These are phyloP conservation scores for Apis laboriosa DNA, from an alignment of 1,140 invertebrate genomes.

Conservation along the genomic window DNA sequence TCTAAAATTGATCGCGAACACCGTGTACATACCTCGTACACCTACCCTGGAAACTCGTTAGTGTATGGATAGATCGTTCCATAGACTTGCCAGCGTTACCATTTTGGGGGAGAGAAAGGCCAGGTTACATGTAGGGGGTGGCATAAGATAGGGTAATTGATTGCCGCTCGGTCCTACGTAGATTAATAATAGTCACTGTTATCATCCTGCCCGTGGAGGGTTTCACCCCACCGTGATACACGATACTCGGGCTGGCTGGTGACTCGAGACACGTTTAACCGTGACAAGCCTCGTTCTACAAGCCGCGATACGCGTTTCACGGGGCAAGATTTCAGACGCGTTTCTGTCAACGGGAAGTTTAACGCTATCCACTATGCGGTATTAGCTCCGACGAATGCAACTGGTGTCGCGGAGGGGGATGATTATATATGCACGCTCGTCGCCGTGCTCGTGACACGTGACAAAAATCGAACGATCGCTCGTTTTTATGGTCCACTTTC, in stretches of 20 bases:
- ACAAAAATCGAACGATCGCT: neutral
- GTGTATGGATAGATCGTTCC: conserved; percentile 64
- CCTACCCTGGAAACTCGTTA: conserved; percentile 63
- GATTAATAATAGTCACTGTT: conserved; percentile 70
- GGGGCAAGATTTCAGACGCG: conserved; percentile 55
- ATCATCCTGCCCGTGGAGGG: conserved; percentile 59
- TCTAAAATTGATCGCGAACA: no score
- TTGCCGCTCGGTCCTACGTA: conserved; percentile 65
- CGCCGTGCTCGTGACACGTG: no score
- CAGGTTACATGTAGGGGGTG: conserved; percentile 46
- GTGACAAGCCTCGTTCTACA: conserved; percentile 52
- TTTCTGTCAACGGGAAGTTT: conserved; percentile 56
- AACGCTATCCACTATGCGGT: conserved; percentile 24
- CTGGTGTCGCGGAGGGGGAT: conserved; percentile 37
- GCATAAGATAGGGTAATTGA: conserved; percentile 70
- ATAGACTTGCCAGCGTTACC: conserved; percentile 60
- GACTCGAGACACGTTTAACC: conserved; percentile 60
- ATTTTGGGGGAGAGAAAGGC: conserved; percentile 51
- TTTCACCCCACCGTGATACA: conserved; percentile 59
- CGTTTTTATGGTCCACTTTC: no score
- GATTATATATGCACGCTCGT: neutral
- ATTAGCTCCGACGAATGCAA: conserved; percentile 56
- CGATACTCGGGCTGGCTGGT: conserved; percentile 59
- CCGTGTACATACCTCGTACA: neutral
- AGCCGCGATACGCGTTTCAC: conserved; percentile 41